A percentile compares a stretch with the other conserved stretches of the same genome.
Evolutionary conservation across 2,888 invertebrate species (phyloP).

Genomic region (Eulithis testata): DNA sequence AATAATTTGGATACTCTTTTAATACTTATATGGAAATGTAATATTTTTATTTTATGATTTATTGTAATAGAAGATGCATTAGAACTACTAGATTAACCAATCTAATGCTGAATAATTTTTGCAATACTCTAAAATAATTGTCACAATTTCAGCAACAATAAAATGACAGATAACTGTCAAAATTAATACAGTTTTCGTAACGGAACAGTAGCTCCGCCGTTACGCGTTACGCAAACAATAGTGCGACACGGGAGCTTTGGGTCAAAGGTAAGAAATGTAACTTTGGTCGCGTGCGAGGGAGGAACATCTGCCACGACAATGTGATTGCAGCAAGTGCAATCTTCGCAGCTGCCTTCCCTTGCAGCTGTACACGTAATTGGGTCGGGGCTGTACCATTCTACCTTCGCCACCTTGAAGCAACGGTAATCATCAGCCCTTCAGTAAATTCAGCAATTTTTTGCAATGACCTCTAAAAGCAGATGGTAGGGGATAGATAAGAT

Average conservation of each 20-base stretch:
- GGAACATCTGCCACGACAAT: constrained; percentile 40
- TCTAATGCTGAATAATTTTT: neutral
- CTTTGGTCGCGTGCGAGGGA: constrained; percentile 53
- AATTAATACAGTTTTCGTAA: constrained; percentile 14
- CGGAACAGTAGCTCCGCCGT: constrained; percentile 17
- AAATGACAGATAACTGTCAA: constrained; percentile 33
- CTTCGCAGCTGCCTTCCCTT: constrained; percentile 35
- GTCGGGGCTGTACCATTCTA: constrained; percentile 27
- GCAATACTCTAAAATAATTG: constrained; percentile 1
- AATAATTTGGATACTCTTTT: too few relatives aligned
- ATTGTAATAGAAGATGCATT: too few relatives aligned
- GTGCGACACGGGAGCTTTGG: constrained; percentile 30
- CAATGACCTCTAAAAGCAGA: constrained; percentile 40
- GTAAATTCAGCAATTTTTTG: constrained; percentile 37
- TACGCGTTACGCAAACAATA: constrained; percentile 17
- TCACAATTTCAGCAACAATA: constrained; percentile 22
- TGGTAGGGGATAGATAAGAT: constrained; percentile 38
- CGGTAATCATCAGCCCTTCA: constrained; percentile 14
- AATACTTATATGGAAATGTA: too few relatives aligned
- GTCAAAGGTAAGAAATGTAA: constrained; percentile 55
- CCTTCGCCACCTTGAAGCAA: constrained; percentile 22
- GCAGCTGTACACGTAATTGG: constrained; percentile 41
- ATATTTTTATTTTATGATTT: too few relatives aligned
- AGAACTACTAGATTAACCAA: too few relatives aligned
- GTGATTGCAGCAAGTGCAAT: constrained; percentile 40